Conservation (phyloP, 2,113 vertebrate genomes). For the Helogale parvula region DNA sequence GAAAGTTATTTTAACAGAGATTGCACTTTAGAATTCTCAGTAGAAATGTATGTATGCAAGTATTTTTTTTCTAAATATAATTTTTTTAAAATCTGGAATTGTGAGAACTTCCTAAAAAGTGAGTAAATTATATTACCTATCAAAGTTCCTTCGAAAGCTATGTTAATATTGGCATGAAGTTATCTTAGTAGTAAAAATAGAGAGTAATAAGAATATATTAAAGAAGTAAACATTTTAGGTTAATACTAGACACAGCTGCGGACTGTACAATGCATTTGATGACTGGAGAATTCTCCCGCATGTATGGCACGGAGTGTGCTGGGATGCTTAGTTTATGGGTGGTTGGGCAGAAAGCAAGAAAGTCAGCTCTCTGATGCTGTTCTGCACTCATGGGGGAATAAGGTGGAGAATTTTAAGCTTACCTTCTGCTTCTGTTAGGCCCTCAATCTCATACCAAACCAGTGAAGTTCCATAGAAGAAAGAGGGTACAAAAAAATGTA, state of each 20-base stretch:
- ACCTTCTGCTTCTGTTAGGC: constrained; percentile 33
- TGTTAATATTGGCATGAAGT: constrained; percentile 10
- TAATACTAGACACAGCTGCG: neutral
- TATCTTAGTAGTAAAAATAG: constrained; percentile 34
- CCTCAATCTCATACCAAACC: neutral
- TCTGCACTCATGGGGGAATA: neutral
- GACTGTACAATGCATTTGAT: constrained; percentile 20
- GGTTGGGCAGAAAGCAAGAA: neutral
- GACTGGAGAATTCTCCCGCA: neutral
- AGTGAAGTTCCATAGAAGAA: constrained; percentile 51
- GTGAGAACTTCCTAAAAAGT: constrained; percentile 1
- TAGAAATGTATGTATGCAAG: neutral
- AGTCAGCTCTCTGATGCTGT: neutral
- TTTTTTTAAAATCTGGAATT: constrained; percentile 15
- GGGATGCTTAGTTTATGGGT: constrained; percentile 34
- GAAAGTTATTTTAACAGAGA: neutral
- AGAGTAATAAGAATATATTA: neutral
- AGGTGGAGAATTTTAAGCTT: constrained; percentile 34
- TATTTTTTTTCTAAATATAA: constrained; percentile 45
- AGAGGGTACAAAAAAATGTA: neutral
- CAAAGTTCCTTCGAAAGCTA: neutral
- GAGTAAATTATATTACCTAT: neutral
- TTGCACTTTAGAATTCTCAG: neutral
- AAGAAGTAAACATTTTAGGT: constrained; percentile 30
- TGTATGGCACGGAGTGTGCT: neutral